phyloP scores from a whole-genome alignment of 2,797 vertebrate species.

The Xiphorhynchus erythropygius region DNA sequence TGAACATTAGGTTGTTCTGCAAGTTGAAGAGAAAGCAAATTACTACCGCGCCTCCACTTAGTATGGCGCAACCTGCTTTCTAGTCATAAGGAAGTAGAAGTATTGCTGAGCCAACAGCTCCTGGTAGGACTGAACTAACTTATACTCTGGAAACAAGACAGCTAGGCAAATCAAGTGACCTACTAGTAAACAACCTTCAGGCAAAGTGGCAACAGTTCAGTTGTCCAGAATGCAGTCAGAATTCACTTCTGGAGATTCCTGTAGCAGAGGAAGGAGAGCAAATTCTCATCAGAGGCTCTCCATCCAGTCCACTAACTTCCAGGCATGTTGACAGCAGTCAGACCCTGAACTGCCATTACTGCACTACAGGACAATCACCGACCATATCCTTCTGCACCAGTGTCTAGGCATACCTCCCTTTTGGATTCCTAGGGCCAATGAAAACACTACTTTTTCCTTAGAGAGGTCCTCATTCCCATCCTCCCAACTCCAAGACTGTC shows the following conservation, averaged over 20 bases:
- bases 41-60: not conserved
- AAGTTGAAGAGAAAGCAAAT: not conserved
- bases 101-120: not conserved
- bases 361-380: not conserved
- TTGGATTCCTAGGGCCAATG: not conserved
- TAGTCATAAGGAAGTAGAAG: not conserved
- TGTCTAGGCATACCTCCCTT: not conserved
- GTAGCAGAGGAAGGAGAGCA: fast-evolving
- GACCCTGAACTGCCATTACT: not conserved
- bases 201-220: not conserved
- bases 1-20: not conserved
- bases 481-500: not conserved
- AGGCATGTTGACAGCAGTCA: not conserved
- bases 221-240: not conserved
- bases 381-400: not conserved
- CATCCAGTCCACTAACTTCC: not conserved
- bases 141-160: not conserved
- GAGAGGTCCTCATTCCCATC: not conserved
- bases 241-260: not conserved
- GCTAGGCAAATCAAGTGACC: not conserved
- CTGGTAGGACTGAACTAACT: not conserved
- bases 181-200: not conserved
- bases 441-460: not conserved
- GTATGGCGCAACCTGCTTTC: not conserved
- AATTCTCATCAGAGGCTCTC: not conserved